These are phyloP conservation scores for Sapayoa aenigma DNA, from an alignment of 2,113 vertebrate species.

Conservation along the genomic window DNA sequence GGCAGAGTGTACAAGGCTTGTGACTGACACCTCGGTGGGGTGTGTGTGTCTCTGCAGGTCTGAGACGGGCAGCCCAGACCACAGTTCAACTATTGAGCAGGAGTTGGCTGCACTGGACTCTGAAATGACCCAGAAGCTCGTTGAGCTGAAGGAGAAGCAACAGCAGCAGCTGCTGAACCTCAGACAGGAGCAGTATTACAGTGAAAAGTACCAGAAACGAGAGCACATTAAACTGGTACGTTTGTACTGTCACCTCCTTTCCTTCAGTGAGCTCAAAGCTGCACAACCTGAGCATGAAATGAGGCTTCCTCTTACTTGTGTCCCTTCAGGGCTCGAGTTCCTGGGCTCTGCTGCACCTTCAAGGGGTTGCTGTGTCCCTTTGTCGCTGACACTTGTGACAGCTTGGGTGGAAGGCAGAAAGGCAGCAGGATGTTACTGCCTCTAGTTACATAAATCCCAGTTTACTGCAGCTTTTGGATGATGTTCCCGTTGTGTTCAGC, in stretches of 20 bases:
- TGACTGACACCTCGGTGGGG: neutral
- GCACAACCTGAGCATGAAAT: neutral
- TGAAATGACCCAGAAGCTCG: conserved; percentile 84
- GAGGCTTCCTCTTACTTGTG: neutral
- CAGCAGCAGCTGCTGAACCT: conserved; percentile 92
- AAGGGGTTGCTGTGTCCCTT: neutral
- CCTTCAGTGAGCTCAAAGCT: neutral
- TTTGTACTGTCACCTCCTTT: neutral
- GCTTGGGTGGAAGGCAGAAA: neutral
- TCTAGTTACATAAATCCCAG: rapidly evolving
- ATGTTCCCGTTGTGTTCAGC: neutral
- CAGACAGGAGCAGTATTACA: conserved; percentile 96
- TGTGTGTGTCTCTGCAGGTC: conserved; percentile 65
- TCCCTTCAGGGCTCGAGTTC: neutral
- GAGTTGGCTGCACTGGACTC: conserved; percentile 86
- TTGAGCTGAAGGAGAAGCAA: conserved; percentile 91
- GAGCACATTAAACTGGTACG: conserved; percentile 95
- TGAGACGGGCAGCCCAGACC: conserved; percentile 83
- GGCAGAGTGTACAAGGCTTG: neutral
- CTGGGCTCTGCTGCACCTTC: neutral
- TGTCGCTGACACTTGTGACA: neutral
- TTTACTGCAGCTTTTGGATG: neutral
- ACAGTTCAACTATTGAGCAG: conserved; percentile 83
- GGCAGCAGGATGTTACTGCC: neutral
- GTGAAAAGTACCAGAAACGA: conserved; percentile 95